A percentile compares a stretch with the other conserved stretches of the same genome.
phyloP scores from a whole-genome alignment of 2,113 vertebrate species.

The Nycticryphes semicollaris region DNA sequence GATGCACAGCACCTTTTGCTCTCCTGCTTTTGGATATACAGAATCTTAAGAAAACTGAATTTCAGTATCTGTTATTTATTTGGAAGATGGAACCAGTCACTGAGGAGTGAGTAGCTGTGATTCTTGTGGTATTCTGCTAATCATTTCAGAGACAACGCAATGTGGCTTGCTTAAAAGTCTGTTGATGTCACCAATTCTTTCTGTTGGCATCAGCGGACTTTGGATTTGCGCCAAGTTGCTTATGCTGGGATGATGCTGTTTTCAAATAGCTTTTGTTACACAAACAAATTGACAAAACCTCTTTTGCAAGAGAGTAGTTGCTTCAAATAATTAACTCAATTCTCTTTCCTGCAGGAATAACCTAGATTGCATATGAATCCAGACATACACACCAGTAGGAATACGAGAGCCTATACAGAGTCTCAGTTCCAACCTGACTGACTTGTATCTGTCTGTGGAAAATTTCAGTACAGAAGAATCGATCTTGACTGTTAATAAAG shows the following conservation, averaged over 20 bases:
- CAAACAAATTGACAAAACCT: not conserved
- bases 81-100: constrained; percentile 7
- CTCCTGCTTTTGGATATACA: constrained; percentile 1
- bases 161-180: constrained; percentile 6
- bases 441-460: constrained; percentile 76
- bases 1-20: not conserved
- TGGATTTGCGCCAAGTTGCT: not conserved
- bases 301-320: not conserved
- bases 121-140: constrained; percentile 3
- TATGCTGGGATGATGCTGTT: not conserved
- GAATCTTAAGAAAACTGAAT: constrained; percentile 3
- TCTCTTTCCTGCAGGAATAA: constrained; percentile 84
- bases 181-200: not conserved
- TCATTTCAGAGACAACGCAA: not conserved
- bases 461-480: constrained; percentile 75
- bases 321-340: constrained; percentile 37
- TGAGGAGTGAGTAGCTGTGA: constrained; percentile 27
- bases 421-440: constrained; percentile 78
- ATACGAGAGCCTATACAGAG: constrained; percentile 74
- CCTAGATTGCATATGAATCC: constrained; percentile 70
- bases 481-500: constrained; percentile 75
- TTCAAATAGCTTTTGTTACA: not conserved
- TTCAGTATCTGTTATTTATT: constrained; percentile 23
- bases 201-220: not conserved
- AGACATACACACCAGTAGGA: constrained; percentile 75